Percentiles rank a stretch among this genome's conserved stretches.
Evolutionary conservation across 2,797 vertebrate species (phyloP).

Genomic region (Pitangus sulphuratus): DNA sequence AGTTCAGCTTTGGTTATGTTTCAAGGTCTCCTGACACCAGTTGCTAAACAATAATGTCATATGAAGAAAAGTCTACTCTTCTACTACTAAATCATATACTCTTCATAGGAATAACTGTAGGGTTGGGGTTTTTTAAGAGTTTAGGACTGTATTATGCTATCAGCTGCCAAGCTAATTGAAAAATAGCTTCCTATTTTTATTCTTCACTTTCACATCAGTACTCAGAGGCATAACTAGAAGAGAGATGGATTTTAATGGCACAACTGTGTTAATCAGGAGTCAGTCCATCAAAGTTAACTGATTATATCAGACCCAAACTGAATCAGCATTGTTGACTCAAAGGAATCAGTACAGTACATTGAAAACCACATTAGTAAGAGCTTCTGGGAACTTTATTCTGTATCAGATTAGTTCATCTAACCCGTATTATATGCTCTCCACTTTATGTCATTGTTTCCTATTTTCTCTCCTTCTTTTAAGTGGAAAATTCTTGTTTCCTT

Average conservation of each 20-base stretch:
- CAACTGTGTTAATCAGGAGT: neutral
- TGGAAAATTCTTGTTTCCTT: neutral
- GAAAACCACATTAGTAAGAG: neutral
- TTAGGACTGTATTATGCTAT: neutral
- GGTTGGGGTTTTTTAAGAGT: neutral
- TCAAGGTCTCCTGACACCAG: neutral
- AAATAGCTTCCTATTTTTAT: neutral
- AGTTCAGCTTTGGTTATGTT: neutral
- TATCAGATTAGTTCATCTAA: neutral
- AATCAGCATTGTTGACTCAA: neutral
- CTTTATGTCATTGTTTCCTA: neutral
- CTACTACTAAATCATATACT: neutral
- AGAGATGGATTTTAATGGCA: neutral
- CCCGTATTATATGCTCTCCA: neutral
- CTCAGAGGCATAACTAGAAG: neutral
- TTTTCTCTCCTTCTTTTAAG: neutral
- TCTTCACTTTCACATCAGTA: neutral
- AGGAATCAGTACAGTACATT: neutral
- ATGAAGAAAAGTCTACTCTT: neutral
- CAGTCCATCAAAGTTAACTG: neutral
- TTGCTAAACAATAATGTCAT: neutral
- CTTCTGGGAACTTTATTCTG: neutral
- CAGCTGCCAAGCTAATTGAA: neutral
- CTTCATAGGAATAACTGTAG: neutral
- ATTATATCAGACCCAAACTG: neutral